These are phyloP conservation scores for Myoxocephalus aenaeus DNA, from an alignment of 2,797 vertebrate species.

Conservation along the genomic window DNA sequence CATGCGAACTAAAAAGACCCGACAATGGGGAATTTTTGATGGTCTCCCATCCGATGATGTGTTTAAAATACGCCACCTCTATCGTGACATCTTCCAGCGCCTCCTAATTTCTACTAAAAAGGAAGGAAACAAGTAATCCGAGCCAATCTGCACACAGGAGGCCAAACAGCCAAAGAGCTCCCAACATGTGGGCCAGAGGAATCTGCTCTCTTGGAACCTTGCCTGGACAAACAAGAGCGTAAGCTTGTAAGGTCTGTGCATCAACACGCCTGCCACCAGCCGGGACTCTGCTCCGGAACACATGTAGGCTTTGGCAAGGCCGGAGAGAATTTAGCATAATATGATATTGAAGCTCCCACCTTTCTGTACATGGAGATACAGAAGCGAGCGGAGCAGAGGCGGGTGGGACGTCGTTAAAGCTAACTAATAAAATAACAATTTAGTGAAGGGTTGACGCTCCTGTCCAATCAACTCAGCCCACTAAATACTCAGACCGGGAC, in stretches of 20 bases:
- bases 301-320: constrained; percentile 55
- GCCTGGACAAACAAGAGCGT: constrained; percentile 73
- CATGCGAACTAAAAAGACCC: constrained; percentile 23
- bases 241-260: constrained; percentile 72
- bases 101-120: constrained; percentile 34
- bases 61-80: constrained; percentile 22
- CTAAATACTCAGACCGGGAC: constrained; percentile 17
- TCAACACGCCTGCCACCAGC: constrained; percentile 69
- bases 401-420: not conserved
- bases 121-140: constrained; percentile 21
- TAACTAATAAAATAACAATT: not conserved
- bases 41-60: constrained; percentile 18
- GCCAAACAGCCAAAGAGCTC: constrained; percentile 71
- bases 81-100: constrained; percentile 1
- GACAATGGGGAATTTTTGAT: constrained; percentile 19
- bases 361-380: not conserved
- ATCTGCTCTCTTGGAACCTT: constrained; percentile 74
- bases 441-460: not conserved
- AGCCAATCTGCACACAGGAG: constrained; percentile 54
- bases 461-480: constrained; percentile 12
- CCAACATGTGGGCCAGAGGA: constrained; percentile 69
- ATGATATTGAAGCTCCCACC: constrained; percentile 20
- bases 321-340: constrained; percentile 30
- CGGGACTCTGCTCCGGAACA: constrained; percentile 53
- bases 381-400: not conserved